Base-by-base conservation (phyloP, 2,888 invertebrate genomes). In the Gymnocheta viridis region DNA sequence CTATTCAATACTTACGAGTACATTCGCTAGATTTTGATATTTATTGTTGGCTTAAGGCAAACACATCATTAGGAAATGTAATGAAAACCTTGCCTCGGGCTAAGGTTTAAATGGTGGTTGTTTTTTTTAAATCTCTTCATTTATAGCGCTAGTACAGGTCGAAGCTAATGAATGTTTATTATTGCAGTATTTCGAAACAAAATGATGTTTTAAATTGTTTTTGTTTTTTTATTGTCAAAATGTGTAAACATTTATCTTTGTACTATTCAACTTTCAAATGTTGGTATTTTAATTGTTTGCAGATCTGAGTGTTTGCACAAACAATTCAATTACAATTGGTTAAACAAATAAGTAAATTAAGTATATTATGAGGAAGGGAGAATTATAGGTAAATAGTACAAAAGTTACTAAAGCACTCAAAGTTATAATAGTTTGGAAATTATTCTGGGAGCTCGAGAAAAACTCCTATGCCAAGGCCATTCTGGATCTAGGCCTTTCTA, bases 71-170 rank as follows among this genome's bases (percentile, higher is more conserved):
- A 70, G 47, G 64, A 62, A 49, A 56, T 62, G 32, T 49, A 22
- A 49, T 76, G 49, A 58, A 70, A 73, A 35, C 51, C 10, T 4
- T 22, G 80, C 83, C 76, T 77, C 2, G 38, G 66, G 80, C 29
- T 44, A 72, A 60, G 60, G 66, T 67, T 67, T 81, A 84, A 84
- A 69, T 77, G 72, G 77, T 84, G 77, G 84, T 77, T 67, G 72
- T 51, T 72, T 72, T 67, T 24, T 0, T 12, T 9, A 32, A 47
- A 32, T 4, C 10, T 19, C 19, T 17, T n/a, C 6, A 27, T 19
- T 9, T 7, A 41, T 6, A n/a, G n/a, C n/a, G 4, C 51, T n/a
- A 0, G 29, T 14, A 56, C 6, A 24, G 64, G 44, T 35, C 27
- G n/a, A n/a, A 80, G 19, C 54, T 67, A 69, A 74, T 74, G 81